Conservation (phyloP, 1,140 invertebrate genomes). For the Bombus huntii region DNA sequence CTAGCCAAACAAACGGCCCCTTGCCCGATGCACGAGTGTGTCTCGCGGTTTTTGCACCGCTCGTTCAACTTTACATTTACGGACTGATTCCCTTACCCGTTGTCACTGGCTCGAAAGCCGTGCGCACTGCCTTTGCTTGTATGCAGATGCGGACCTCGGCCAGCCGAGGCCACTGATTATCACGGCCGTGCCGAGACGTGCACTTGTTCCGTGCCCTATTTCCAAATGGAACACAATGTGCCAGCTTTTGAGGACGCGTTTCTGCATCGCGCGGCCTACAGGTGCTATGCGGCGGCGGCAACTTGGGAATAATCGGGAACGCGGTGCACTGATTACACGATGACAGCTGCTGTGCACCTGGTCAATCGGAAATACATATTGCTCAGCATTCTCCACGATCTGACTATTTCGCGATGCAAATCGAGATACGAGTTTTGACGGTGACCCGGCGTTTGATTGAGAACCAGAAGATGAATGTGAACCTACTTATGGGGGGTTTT, state of each 20-base stretch:
- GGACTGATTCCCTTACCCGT: slow-evolving; percentile 72
- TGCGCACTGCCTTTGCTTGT: slow-evolving; percentile 41
- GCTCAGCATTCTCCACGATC: too few species aligned
- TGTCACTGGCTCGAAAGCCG: slow-evolving; percentile 50
- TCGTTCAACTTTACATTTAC: slow-evolving; percentile 72
- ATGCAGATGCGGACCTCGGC: slow-evolving; percentile 58
- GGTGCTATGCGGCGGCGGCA: slow-evolving; percentile 3
- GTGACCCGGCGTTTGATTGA: too few species aligned
- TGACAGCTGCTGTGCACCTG: slow-evolving; percentile 23
- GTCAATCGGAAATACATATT: background rate
- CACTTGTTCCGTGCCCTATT: slow-evolving; percentile 45
- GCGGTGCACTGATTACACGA: background rate
- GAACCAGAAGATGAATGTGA: too few species aligned
- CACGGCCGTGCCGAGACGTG: background rate
- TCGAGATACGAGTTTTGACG: too few species aligned
- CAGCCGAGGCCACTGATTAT: slow-evolving; percentile 55
- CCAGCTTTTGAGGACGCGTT: slow-evolving; percentile 12
- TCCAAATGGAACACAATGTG: slow-evolving; percentile 54
- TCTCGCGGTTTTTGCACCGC: slow-evolving; percentile 58
- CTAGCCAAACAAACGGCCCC: slow-evolving; percentile 65
- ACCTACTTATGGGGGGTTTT: too few species aligned
- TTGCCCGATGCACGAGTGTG: slow-evolving; percentile 47
- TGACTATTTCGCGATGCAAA: too few species aligned
- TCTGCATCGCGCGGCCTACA: slow-evolving; percentile 17
- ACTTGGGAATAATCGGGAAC: background rate